Evolutionary conservation across 2,888 invertebrate species (phyloP).

Genomic region (Orchesellides sinensis): DNA sequence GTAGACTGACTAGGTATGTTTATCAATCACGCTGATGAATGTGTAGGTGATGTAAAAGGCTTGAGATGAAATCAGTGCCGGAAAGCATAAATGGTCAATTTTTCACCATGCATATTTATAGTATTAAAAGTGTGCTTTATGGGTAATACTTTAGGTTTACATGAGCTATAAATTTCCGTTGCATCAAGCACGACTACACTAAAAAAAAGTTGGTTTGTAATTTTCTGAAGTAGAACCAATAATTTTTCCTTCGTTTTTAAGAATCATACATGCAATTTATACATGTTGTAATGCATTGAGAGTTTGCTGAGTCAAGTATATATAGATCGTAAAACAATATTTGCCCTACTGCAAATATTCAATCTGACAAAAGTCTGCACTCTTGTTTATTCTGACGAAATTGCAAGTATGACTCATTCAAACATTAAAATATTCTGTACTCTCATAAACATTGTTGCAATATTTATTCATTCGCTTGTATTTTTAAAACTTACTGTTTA

Average conservation of each 20-base stretch:
- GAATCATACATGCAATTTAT: slow-evolving; percentile 3
- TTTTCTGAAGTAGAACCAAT: slow-evolving; percentile 18
- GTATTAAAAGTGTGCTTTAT: neutral
- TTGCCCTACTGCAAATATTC: no score
- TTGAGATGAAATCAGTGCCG: slow-evolving; percentile 30
- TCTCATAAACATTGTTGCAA: no score
- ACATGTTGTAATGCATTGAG: neutral
- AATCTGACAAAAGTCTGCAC: no score
- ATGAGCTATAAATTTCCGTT: slow-evolving; percentile 6
- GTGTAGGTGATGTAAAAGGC: neutral
- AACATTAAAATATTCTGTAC: no score
- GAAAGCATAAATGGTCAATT: slow-evolving; percentile 31
- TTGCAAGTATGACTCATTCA: no score
- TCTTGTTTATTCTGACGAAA: no score
- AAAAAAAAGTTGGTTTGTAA: neutral
- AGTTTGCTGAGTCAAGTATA: no score
- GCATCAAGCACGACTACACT: neutral
- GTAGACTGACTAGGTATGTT: neutral
- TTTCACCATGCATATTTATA: slow-evolving; percentile 29
- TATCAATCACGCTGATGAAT: neutral
- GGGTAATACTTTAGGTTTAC: slow-evolving; percentile 8
- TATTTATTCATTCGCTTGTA: no score
- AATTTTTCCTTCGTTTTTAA: neutral
- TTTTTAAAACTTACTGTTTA: no score
- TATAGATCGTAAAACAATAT: no score